phyloP scores from a whole-genome alignment of 1,140 invertebrate genomes.

The Mercenaria mercenaria region DNA sequence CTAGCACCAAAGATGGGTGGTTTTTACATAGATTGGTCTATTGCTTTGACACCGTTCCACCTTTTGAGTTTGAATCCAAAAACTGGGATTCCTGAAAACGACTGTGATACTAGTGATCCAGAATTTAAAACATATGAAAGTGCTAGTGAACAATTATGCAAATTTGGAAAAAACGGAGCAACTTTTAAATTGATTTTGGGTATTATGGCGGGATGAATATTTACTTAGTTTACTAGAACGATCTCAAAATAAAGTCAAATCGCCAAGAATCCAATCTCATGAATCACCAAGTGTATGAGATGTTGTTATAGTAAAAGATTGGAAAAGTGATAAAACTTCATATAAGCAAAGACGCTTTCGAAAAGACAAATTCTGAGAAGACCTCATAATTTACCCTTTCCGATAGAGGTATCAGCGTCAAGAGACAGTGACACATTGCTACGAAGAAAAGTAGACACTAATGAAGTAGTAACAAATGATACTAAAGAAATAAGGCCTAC shows the following conservation, averaged over 20 bases:
- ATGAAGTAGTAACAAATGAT: too few relatives aligned
- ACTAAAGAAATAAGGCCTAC: too few relatives aligned
- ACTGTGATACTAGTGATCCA: background rate
- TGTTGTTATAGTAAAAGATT: too few relatives aligned
- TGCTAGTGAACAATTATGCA: background rate
- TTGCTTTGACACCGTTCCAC: background rate
- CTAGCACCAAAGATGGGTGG: background rate
- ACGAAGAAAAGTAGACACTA: too few relatives aligned
- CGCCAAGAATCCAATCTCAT: background rate
- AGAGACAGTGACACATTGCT: too few relatives aligned
- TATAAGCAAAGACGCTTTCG: too few relatives aligned
- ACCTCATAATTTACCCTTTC: too few relatives aligned
- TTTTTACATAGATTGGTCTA: background rate
- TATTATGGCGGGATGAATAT: background rate
- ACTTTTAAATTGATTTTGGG: background rate
- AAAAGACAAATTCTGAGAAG: too few relatives aligned
- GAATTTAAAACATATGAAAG: slow-evolving; percentile 16
- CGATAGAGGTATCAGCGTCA: too few relatives aligned
- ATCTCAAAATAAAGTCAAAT: slow-evolving; percentile 13
- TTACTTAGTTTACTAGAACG: slow-evolving; percentile 1
- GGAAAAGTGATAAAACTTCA: too few relatives aligned
- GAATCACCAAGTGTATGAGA: too few relatives aligned
- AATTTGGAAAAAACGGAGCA: background rate
- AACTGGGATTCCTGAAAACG: background rate
- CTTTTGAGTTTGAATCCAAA: background rate